These are phyloP conservation scores for Coracias cyanogaster DNA, from an alignment of 2,797 vertebrate genomes.

Conservation along the genomic window DNA sequence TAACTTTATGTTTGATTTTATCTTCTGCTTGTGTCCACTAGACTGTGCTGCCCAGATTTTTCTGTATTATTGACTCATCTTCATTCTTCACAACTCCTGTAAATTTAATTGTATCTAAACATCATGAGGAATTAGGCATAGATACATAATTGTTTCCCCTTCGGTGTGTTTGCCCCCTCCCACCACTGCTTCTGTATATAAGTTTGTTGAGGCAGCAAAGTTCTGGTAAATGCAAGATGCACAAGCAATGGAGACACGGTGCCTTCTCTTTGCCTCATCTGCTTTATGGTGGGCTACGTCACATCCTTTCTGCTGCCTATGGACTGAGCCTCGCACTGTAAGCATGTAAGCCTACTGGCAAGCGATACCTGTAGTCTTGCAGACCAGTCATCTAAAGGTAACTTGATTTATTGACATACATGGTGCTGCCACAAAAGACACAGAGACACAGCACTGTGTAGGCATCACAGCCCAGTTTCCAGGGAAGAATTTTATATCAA, in stretches of 20 bases:
- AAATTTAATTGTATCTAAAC: neutral
- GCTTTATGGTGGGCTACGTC: neutral
- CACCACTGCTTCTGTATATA: neutral
- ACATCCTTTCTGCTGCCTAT: neutral
- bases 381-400: neutral
- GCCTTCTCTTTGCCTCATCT: neutral
- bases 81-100: neutral
- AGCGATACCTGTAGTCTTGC: neutral
- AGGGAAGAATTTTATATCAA: neutral
- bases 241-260: neutral
- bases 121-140: neutral
- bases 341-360: neutral
- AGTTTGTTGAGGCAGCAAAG: neutral
- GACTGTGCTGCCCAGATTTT: neutral
- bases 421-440: neutral
- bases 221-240: neutral
- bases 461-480: neutral
- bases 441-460: neutral
- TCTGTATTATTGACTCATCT: neutral
- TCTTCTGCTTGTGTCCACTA: neutral
- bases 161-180: neutral
- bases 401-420: neutral
- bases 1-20: neutral
- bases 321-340: neutral
- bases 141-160: neutral